phyloP scores from a whole-genome alignment of 2,113 vertebrate species.

The Psilopogon haemacephalus region DNA sequence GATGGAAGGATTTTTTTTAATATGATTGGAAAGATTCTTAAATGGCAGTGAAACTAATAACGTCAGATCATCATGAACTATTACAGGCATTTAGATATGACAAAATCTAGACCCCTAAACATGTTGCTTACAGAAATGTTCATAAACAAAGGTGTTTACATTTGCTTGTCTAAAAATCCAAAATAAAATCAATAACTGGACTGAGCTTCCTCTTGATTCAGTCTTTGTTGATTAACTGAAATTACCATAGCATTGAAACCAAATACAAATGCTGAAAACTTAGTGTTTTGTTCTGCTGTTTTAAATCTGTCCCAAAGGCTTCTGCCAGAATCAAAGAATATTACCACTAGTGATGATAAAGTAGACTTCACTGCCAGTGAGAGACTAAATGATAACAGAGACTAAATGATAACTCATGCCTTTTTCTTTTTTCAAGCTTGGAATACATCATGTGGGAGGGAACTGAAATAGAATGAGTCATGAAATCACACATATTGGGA shows the following conservation, averaged over 20 bases:
- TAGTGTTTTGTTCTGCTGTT: neutral
- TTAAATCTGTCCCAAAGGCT: neutral
- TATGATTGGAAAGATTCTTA: neutral
- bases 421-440: neutral
- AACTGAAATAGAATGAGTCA: neutral
- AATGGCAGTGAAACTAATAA: neutral
- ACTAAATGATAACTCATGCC: neutral
- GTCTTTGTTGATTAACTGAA: neutral
- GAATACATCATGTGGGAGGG: neutral
- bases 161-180: neutral
- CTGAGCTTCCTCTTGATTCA: neutral
- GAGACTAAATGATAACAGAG: neutral
- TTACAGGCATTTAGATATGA: neutral
- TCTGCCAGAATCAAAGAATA: neutral
- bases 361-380: neutral
- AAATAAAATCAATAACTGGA: neutral
- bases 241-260: neutral
- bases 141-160: neutral
- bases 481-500: neutral
- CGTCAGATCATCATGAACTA: neutral
- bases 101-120: neutral
- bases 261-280: neutral
- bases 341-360: conserved; percentile 9
- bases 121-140: neutral
- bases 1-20: neutral